phyloP scores from a whole-genome alignment of 1,140 invertebrate species.

The Drosophila obscura region DNA sequence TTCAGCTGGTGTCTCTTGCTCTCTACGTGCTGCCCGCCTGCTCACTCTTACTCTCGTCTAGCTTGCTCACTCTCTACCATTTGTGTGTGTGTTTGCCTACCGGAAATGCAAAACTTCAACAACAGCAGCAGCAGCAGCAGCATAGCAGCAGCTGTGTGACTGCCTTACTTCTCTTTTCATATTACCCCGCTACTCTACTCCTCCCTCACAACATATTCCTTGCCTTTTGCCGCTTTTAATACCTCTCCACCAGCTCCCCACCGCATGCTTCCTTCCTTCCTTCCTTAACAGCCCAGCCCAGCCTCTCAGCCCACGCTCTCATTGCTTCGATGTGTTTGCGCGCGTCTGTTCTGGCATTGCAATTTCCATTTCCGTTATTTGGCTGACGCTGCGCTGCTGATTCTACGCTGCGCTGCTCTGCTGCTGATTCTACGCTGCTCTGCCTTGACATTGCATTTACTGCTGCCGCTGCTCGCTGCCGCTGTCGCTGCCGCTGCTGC shows the following conservation, averaged over 20 bases:
- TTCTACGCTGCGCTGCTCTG: too few relatives aligned
- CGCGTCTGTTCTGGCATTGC: slow-evolving; percentile 63
- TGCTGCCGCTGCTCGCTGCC: too few relatives aligned
- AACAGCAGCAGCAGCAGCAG: slow-evolving; percentile 36
- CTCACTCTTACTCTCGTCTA: too few relatives aligned
- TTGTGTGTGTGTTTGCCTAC: slow-evolving; percentile 63
- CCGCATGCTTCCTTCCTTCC: slow-evolving; percentile 7
- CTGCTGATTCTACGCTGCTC: too few relatives aligned
- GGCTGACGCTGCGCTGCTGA: too few relatives aligned
- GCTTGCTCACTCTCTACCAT: slow-evolving; percentile 3
- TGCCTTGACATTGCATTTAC: too few relatives aligned
- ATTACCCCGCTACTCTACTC: background rate
- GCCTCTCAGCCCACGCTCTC: background rate
- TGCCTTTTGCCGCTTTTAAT: too few relatives aligned
- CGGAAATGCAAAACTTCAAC: slow-evolving; percentile 80
- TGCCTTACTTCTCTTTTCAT: slow-evolving; percentile 11
- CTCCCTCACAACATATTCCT: background rate
- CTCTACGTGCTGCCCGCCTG: background rate
- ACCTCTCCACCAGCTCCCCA: too few relatives aligned
- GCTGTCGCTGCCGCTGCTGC: too few relatives aligned
- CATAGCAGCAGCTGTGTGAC: slow-evolving; percentile 36
- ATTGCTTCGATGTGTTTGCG: slow-evolving; percentile 41
- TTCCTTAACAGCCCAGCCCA: slow-evolving; percentile 1
- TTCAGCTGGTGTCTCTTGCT: slow-evolving; percentile 51
- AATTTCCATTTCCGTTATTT: slow-evolving; percentile 73